These are phyloP conservation scores for Eriosoma lanigerum DNA, from an alignment of 1,140 invertebrate species.

Conservation along the genomic window DNA sequence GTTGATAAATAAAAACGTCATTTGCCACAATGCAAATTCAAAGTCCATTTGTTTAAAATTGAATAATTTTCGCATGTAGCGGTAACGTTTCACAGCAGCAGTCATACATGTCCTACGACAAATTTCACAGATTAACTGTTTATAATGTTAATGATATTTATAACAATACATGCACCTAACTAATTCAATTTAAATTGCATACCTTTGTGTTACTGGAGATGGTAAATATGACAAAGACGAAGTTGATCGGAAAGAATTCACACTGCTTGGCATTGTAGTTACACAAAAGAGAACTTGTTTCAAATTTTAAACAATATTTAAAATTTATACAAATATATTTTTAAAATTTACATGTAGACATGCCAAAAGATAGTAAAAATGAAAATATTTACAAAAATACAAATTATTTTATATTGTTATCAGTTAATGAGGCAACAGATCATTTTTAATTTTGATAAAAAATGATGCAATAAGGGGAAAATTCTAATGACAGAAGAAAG, in stretches of 20 bases:
- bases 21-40: conserved; percentile 99
- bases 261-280: conserved; percentile 37
- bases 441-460: no score
- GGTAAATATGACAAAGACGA: conserved; percentile 52
- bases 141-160: no score
- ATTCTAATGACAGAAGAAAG: no score
- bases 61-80: conserved; percentile 86
- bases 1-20: conserved; percentile 91
- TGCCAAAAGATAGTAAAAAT: no score
- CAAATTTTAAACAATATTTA: no score
- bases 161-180: background rate
- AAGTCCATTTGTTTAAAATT: conserved; percentile 99
- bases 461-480: no score
- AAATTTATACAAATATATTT: no score
- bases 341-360: no score
- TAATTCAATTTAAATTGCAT: background rate
- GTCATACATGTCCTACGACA: conserved; percentile 69
- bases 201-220: conserved; percentile 54
- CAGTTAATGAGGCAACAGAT: no score
- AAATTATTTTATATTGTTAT: no score
- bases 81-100: conserved; percentile 88
- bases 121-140: background rate
- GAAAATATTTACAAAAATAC: no score
- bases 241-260: conserved; percentile 33
- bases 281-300: no score